These are phyloP conservation scores for Heliothis peltigera DNA, from an alignment of 2,888 invertebrate species.

Conservation along the genomic window DNA sequence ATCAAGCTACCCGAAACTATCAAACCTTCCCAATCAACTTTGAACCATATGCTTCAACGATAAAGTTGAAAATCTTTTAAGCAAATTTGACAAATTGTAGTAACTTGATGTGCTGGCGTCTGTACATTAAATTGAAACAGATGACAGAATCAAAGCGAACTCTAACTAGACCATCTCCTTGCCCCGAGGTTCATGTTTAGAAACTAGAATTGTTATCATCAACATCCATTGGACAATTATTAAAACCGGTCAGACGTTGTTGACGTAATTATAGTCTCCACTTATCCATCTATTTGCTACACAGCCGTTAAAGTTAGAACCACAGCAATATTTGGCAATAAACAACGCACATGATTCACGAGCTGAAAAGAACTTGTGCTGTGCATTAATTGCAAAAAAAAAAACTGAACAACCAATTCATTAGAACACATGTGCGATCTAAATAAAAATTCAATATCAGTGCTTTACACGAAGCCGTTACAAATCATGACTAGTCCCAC, in stretches of 20 bases:
- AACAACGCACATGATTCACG: slow-evolving; percentile 42
- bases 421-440: slow-evolving; percentile 37
- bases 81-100: too few relatives aligned
- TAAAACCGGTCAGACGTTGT: slow-evolving; percentile 44
- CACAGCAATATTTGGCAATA: slow-evolving; percentile 30
- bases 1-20: too few relatives aligned
- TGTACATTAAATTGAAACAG: slow-evolving; percentile 9
- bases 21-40: too few relatives aligned
- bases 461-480: slow-evolving; percentile 18
- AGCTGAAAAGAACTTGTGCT: slow-evolving; percentile 28
- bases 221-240: slow-evolving; percentile 47
- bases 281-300: slow-evolving; percentile 22
- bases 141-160: slow-evolving; percentile 24
- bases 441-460: slow-evolving; percentile 30
- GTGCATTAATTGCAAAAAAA: slow-evolving; percentile 32
- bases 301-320: slow-evolving; percentile 45
- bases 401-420: slow-evolving; percentile 29
- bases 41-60: too few relatives aligned
- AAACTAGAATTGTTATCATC: slow-evolving; percentile 38
- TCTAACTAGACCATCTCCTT: slow-evolving; percentile 37
- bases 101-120: too few relatives aligned
- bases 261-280: slow-evolving; percentile 48
- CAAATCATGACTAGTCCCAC: slow-evolving; percentile 29
- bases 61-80: too few relatives aligned
- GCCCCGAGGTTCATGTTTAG: slow-evolving; percentile 51